Base-by-base conservation (phyloP, 2,797 vertebrate genomes). In the Myotis vivesi region DNA sequence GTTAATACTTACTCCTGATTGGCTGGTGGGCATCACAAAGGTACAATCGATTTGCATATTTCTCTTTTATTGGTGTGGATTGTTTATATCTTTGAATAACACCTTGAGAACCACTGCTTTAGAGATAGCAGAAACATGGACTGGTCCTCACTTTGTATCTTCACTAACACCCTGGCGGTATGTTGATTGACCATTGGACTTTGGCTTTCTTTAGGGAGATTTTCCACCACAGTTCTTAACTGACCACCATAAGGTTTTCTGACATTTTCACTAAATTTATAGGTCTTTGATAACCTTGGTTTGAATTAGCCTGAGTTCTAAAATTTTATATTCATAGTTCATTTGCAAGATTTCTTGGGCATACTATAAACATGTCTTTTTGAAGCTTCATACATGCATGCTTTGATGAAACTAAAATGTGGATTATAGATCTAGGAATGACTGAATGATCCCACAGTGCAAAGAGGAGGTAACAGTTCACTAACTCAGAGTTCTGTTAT, bases 381-480 rank as follows among this genome's bases (percentile, higher is more conserved):
- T 94, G 13, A 92, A 77, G 59, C 38, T 95, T 92, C 36, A 1
- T 72, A 85, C 87, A 15, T 86, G 4, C 51, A 30, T 84, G 46
- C 33, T 82, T 91, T 36, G 20, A 82, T 88, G 66, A 85, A 86
- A 73, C 81, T 92, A 51, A 89, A 89, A 83, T 69, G 51, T 57
- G 23, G 36, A 69, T 85, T 91, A 73, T 57, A 76, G 69, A 57
- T 55, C 36, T 87, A 72, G 66, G 16, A 64, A 59, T 92, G 62
- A 66, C 57, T 86, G 55, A 76, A 79, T 76, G 19, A 22, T 55
- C 8, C 57, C 17, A 62, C 44, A 44, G n/a, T 53, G 69, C 23
- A 68, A 76, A 72, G 44, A 89, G 66, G 72, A 57, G 51, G 15
- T 86, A 64, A 75, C 38, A 77, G 38, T 71, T 69, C 55, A 72